A percentile compares a stretch with the other conserved stretches of the same genome.
Conservation (phyloP, 2,797 vertebrate genomes). For the Poecile montanus region DNA sequence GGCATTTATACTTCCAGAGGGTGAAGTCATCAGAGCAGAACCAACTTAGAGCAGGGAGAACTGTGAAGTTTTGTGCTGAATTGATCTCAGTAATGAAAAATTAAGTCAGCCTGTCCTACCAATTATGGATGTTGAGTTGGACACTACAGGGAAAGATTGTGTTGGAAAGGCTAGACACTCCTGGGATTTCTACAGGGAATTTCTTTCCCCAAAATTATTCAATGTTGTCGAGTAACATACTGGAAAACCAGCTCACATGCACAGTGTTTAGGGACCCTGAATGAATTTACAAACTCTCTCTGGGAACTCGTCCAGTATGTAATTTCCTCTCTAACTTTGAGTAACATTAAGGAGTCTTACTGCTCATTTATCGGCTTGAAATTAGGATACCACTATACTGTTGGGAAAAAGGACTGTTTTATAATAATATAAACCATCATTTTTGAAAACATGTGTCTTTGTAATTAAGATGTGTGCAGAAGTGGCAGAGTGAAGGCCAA, state of each 20-base stretch:
- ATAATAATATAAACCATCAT: background rate
- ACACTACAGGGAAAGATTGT: background rate
- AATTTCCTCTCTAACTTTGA: background rate
- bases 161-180: background rate
- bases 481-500: background rate
- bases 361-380: background rate
- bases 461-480: background rate
- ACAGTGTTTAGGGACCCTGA: background rate
- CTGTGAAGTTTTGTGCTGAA: background rate
- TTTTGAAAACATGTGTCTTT: background rate
- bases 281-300: background rate
- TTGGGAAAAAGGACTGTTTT: background rate
- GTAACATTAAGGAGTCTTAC: background rate
- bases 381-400: background rate
- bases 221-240: background rate
- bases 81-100: rapidly evolving
- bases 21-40: conserved; percentile 8
- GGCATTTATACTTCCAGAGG: background rate
- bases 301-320: background rate
- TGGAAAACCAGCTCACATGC: background rate
- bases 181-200: background rate
- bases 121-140: background rate
- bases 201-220: background rate
- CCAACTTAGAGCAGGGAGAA: background rate
- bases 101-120: background rate